Conservation (phyloP, 2,888 invertebrate species). For the Drosophila pseudotalamancana region DNA sequence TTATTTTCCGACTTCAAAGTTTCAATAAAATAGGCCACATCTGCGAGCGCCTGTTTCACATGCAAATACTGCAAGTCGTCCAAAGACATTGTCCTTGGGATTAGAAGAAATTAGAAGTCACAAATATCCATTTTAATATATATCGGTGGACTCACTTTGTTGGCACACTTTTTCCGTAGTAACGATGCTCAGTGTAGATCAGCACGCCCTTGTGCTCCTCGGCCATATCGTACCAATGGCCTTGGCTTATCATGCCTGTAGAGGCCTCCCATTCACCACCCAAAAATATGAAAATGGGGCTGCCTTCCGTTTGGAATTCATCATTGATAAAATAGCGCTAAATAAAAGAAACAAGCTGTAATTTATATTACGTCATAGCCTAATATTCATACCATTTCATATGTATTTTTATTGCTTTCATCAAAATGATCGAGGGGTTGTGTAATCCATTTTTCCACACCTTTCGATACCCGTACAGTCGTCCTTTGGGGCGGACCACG, state of each 20-base stretch:
- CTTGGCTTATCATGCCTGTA: constrained; percentile 86
- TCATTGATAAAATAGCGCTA: constrained; percentile 85
- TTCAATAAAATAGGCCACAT: constrained; percentile 87
- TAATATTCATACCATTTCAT: constrained; percentile 84
- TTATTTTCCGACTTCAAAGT: constrained; percentile 82
- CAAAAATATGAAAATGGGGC: constrained; percentile 88
- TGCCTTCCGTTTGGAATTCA: constrained; percentile 84
- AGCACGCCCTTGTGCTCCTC: constrained; percentile 86
- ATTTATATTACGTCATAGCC: not conserved
- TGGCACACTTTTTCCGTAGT: constrained; percentile 90
- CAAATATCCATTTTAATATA: no score
- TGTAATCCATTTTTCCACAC: constrained; percentile 84
- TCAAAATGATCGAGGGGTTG: constrained; percentile 88
- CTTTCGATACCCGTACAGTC: constrained; percentile 20
- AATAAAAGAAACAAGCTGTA: not conserved
- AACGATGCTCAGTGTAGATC: constrained; percentile 92
- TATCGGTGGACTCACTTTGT: constrained; percentile 85
- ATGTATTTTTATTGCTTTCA: constrained; percentile 85
- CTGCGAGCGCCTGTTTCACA: constrained; percentile 88
- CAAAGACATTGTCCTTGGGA: constrained; percentile 86
- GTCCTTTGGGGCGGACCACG: constrained; percentile 82
- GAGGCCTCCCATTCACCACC: constrained; percentile 89
- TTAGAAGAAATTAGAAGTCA: not conserved
- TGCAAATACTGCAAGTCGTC: constrained; percentile 87
- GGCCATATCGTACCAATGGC: constrained; percentile 88